These are phyloP conservation scores for Brenthis hecate DNA, from an alignment of 2,888 invertebrate genomes.

Conservation along the genomic window DNA sequence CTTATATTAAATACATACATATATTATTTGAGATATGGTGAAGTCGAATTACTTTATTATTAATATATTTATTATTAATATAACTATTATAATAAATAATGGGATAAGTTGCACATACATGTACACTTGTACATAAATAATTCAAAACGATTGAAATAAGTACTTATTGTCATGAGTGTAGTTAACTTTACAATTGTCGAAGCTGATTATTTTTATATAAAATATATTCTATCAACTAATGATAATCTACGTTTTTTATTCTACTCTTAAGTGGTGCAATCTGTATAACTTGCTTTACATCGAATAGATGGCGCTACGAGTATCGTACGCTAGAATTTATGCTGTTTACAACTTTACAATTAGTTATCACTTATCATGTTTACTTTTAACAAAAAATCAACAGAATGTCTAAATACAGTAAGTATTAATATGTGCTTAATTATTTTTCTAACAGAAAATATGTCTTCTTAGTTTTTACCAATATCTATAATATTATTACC, in stretches of 20 bases:
- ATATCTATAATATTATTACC: no score
- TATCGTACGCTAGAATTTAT: not conserved
- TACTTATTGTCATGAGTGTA: not conserved
- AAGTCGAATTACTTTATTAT: not conserved
- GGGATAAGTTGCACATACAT: not conserved
- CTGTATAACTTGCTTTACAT: slow-evolving; percentile 16
- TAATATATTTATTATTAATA: no score
- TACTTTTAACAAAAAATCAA: no score
- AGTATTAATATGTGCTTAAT: no score
- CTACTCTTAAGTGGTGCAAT: slow-evolving; percentile 5
- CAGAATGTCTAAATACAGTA: no score
- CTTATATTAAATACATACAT: no score
- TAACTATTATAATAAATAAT: not conserved
- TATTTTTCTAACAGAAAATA: no score
- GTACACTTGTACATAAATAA: not conserved
- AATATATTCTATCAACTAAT: not conserved
- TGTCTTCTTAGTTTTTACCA: no score
- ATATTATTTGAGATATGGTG: not conserved
- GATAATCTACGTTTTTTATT: not conserved
- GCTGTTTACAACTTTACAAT: not conserved
- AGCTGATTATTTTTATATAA: not conserved
- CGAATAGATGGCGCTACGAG: slow-evolving; percentile 36
- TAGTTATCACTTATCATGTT: not conserved
- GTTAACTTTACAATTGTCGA: not conserved
- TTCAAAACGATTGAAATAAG: not conserved